A percentile compares a stretch with the other conserved stretches of the same genome.
Conservation (phyloP, 1,140 invertebrate species). For the Formica selysi region DNA sequence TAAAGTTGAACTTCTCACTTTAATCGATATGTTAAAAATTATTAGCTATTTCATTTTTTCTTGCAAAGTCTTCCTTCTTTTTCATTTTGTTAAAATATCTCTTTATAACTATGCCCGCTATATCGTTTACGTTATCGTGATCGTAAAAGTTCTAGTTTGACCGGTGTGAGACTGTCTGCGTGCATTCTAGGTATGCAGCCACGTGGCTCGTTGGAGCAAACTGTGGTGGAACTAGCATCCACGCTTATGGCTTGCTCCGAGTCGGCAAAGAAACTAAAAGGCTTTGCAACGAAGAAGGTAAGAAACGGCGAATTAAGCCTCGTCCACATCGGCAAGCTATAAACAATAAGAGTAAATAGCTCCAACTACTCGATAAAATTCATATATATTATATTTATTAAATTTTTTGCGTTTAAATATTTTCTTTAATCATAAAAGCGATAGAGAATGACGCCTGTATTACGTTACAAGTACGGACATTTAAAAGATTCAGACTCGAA, state of each 20-base stretch:
- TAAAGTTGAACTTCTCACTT: background rate
- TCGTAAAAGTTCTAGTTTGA: background rate
- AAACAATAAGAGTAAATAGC: background rate
- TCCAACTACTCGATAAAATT: background rate
- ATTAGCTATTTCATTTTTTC: background rate
- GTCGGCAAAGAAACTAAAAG: constrained; percentile 17
- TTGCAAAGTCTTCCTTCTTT: background rate
- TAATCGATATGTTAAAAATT: background rate
- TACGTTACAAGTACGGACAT: background rate
- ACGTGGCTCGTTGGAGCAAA: constrained; percentile 38
- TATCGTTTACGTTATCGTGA: constrained; percentile 41
- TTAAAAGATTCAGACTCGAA: background rate
- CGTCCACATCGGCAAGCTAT: background rate
- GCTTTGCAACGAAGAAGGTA: background rate
- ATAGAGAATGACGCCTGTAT: background rate
- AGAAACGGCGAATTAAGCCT: constrained; percentile 10
- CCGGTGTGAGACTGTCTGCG: constrained; percentile 2
- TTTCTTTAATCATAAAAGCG: background rate
- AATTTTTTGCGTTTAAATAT: background rate
- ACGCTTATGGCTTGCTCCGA: constrained; percentile 25
- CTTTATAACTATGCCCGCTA: background rate
- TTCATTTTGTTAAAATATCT: background rate
- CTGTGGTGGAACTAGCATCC: constrained; percentile 4
- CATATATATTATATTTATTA: background rate
- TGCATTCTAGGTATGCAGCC: constrained; percentile 32